These are phyloP conservation scores for Limnephilus lunatus DNA, from an alignment of 2,888 invertebrate genomes.

Conservation along the genomic window DNA sequence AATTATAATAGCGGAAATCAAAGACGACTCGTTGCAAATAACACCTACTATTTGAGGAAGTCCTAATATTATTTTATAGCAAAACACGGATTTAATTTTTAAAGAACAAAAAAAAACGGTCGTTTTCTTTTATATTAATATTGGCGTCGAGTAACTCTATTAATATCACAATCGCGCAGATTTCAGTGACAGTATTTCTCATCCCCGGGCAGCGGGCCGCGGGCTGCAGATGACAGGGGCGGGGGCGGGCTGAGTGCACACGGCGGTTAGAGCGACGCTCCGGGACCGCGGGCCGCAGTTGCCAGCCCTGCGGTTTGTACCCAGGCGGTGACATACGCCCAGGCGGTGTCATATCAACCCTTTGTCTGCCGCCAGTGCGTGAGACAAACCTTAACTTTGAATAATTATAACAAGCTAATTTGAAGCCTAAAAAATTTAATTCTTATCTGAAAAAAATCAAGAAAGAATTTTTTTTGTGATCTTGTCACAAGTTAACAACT, in stretches of 20 bases:
- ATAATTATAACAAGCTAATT: neutral
- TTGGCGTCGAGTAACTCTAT: neutral
- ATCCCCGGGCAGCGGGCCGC: neutral
- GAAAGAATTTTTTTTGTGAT: neutral
- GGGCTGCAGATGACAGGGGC: neutral
- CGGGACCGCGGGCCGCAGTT: conserved; percentile 41
- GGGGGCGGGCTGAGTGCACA: conserved; percentile 16
- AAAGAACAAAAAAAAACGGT: neutral
- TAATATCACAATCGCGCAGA: neutral
- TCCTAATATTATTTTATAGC: neutral
- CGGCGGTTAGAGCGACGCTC: conserved; percentile 12
- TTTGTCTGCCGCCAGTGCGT: conserved; percentile 7
- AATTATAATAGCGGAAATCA: neutral
- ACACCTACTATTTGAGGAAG: neutral
- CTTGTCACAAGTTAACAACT: neutral
- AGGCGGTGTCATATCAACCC: conserved; percentile 34
- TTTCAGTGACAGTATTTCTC: conserved; percentile 22
- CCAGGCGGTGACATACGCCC: conserved; percentile 20
- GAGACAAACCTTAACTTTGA: neutral
- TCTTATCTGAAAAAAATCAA: neutral
- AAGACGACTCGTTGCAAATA: neutral
- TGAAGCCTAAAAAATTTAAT: neutral
- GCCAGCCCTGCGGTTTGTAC: conserved; percentile 32
- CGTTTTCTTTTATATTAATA: neutral
- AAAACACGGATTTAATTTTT: neutral